These are phyloP conservation scores for Crotalus adamanteus DNA, from an alignment of 2,797 vertebrate genomes.

Conservation along the genomic window DNA sequence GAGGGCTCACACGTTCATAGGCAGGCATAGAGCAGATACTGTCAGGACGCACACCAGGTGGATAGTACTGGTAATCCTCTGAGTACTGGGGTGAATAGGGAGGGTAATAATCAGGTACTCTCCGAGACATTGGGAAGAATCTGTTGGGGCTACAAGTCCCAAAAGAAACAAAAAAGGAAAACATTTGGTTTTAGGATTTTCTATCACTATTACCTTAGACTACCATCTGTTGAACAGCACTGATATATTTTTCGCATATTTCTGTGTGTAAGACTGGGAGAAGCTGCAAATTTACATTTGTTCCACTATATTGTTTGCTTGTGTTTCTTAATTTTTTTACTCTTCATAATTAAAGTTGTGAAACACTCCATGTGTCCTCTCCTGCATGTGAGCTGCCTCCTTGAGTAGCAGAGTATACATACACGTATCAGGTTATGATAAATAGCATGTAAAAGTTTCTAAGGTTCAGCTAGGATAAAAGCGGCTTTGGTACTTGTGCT, in stretches of 20 bases:
- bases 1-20: slow-evolving; percentile 78
- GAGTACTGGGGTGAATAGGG: slow-evolving; percentile 80
- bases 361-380: neutral
- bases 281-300: neutral
- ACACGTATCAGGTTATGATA: neutral
- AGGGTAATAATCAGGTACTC: slow-evolving; percentile 81
- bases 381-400: neutral
- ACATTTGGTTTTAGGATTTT: neutral
- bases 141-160: slow-evolving; percentile 76
- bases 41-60: slow-evolving; percentile 83
- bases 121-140: slow-evolving; percentile 79
- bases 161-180: neutral
- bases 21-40: slow-evolving; percentile 92
- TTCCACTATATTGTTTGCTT: neutral
- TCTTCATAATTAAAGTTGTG: neutral
- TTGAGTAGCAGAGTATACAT: neutral
- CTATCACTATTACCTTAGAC: neutral
- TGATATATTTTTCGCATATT: neutral
- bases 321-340: neutral
- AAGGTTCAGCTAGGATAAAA: neutral
- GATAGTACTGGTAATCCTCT: slow-evolving; percentile 87
- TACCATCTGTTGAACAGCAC: neutral
- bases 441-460: neutral
- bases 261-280: neutral
- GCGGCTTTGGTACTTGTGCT: neutral